Percentiles rank a stretch among this genome's conserved stretches.
These are phyloP conservation scores for Trematocara stigmaticum DNA, from an alignment of 2,113 vertebrate genomes.

Conservation along the genomic window DNA sequence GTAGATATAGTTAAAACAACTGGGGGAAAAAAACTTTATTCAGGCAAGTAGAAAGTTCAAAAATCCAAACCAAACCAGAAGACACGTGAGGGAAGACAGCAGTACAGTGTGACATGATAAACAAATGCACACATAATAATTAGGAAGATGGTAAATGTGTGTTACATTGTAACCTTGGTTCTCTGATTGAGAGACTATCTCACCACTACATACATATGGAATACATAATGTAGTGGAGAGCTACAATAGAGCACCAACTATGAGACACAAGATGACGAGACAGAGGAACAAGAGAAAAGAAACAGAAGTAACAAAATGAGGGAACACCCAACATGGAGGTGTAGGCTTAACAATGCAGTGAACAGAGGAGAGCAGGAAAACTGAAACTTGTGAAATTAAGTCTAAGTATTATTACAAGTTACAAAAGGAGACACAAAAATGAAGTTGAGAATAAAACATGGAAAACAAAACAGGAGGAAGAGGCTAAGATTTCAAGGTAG, in stretches of 20 bases:
- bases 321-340: neutral
- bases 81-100: fast-evolving
- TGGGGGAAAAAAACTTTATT: neutral
- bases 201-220: neutral
- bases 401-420: neutral
- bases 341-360: neutral
- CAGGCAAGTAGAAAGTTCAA: neutral
- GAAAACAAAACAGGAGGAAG: neutral
- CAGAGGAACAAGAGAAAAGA: neutral
- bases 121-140: neutral
- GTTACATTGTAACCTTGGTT: neutral
- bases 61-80: neutral
- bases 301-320: neutral
- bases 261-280: neutral
- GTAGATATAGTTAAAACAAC: neutral
- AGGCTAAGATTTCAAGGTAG: neutral
- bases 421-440: neutral
- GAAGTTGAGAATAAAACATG: neutral
- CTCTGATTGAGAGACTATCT: neutral
- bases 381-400: neutral
- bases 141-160: neutral
- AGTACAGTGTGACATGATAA: neutral
- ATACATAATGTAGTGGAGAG: neutral
- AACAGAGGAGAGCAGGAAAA: neutral
- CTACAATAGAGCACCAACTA: neutral